Evolutionary conservation across 2,113 vertebrate genomes (phyloP).

Genomic region (Zosterops pallidus): DNA sequence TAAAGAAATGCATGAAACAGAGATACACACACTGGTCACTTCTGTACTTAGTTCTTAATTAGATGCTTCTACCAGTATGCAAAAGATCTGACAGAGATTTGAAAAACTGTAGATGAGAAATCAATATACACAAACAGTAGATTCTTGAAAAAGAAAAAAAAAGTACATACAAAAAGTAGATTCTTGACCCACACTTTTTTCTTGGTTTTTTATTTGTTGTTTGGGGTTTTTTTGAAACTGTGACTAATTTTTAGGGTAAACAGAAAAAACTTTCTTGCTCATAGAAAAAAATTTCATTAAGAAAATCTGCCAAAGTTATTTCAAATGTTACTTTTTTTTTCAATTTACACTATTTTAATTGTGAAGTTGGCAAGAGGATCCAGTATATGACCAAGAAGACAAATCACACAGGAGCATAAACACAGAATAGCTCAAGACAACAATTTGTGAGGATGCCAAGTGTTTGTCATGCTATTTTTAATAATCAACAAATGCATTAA

Average conservation of each 20-base stretch:
- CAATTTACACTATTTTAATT: background rate
- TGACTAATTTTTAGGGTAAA: background rate
- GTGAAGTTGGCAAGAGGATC: background rate
- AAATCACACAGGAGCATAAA: background rate
- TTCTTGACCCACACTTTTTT: background rate
- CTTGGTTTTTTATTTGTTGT: fast-evolving
- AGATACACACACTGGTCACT: fast-evolving
- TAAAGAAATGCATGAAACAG: background rate
- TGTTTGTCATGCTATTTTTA: background rate
- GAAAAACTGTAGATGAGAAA: background rate
- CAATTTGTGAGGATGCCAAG: background rate
- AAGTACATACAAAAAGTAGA: too few species aligned
- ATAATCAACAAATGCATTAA: background rate
- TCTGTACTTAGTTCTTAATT: background rate
- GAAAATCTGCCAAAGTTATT: background rate
- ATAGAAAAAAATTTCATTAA: background rate
- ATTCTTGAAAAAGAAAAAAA: background rate
- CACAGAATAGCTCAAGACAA: background rate
- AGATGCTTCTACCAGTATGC: background rate
- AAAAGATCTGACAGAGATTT: background rate
- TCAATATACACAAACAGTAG: background rate
- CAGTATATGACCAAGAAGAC: background rate
- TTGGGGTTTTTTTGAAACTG: background rate
- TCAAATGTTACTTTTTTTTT: background rate
- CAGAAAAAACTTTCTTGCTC: background rate